A percentile compares a stretch with the other conserved stretches of the same genome.
phyloP scores from a whole-genome alignment of 2,113 vertebrate species.

The Gopherus flavomarginatus region DNA sequence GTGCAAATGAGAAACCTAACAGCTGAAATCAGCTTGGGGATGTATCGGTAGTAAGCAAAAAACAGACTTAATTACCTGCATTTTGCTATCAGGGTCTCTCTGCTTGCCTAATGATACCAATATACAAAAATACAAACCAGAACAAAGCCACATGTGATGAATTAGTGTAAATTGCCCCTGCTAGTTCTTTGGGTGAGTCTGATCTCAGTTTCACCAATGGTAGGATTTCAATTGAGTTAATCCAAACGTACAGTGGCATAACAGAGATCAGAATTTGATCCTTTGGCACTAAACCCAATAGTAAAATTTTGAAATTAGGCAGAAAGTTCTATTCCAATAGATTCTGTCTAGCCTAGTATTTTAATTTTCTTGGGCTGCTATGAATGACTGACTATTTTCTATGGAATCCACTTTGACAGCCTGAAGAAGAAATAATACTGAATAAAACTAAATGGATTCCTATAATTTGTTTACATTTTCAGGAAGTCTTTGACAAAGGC shows the following conservation, averaged over 20 bases:
- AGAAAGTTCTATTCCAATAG: not conserved
- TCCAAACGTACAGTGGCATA: not conserved
- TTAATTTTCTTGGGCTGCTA: conserved; percentile 23
- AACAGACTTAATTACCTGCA: conserved; percentile 13
- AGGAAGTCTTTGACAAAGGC: conserved; percentile 43
- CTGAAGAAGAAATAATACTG: not conserved
- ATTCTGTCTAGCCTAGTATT: not conserved
- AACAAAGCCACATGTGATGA: not conserved
- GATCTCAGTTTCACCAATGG: not conserved
- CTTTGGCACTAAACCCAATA: fast-evolving
- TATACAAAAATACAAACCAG: not conserved
- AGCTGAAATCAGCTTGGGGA: conserved; percentile 63
- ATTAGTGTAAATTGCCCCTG: not conserved
- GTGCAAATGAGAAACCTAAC: conserved; percentile 64
- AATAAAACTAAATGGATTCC: conserved; percentile 19
- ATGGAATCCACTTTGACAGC: not conserved
- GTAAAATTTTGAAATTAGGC: not conserved
- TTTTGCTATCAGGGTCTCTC: not conserved
- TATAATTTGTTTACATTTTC: conserved; percentile 61
- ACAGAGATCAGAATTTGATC: not conserved
- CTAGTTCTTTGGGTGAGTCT: not conserved
- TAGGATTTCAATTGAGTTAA: not conserved
- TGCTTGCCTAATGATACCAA: not conserved
- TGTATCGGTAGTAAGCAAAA: conserved; percentile 33
- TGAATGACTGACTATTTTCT: conserved; percentile 37